Evolutionary conservation across 2,797 vertebrate species (phyloP), one percentile per base, ranked within the genome.

Genomic region (Brachymystax lenok): DNA sequence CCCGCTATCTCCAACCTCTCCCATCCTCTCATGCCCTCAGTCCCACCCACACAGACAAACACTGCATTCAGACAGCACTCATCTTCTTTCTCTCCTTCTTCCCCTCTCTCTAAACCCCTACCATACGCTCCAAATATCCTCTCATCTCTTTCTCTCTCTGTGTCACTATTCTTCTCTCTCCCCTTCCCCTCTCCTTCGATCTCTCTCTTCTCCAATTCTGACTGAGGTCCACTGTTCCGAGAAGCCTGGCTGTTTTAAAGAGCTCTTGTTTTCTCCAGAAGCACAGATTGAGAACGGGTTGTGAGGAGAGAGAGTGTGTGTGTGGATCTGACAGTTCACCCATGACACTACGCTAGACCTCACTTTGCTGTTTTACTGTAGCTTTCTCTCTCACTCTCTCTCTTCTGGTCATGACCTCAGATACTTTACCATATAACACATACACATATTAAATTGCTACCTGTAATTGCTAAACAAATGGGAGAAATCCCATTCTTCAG

Each of bases 11-110:
- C 50, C 69, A 4, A 73, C 28, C 75, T 46, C 75, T 66, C 74
- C 46, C 76, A 74, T 81, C 74, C 81, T 69, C 79, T 28, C 80
- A 71, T 56, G 16, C 21, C 30, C 71, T 7, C 67, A 5, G 71
- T 72, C 68, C 3, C 51, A 73, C 74, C 35, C 56, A 76, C 77
- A 68, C 73, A 73, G 61, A 85, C 82, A 82, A 81, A 80, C 78
- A 66, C 70, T 72, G 40, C 68, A 73, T 82, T 85, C 71, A 79
- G 35, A 16, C 52, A 63, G 46, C n/a, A 12, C 7, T 74, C 24
- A 27, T 63, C 66, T 66, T 24, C 63, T 76, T 52, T 54, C 6
- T 46, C 40, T 27, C 76, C 4, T 59, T 75, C 33, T 35, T 46
- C 40, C 2, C 40, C 52, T 68, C 63, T 50, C 30, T 69, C 69